These are phyloP conservation scores for Geococcyx californianus DNA, from an alignment of 2,113 vertebrate species.

Conservation along the genomic window DNA sequence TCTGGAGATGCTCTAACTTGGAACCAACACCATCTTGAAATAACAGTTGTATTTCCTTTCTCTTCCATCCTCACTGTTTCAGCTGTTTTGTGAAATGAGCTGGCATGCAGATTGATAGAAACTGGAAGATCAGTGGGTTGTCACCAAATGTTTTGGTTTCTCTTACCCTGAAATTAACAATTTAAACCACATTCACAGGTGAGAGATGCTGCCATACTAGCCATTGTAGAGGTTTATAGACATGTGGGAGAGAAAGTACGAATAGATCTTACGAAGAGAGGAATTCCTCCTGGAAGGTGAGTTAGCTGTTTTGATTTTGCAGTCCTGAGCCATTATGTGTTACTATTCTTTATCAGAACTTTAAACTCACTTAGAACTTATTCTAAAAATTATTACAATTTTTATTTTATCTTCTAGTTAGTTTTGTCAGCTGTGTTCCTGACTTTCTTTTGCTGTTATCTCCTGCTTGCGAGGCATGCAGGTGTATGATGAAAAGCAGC, in stretches of 20 bases:
- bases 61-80: neutral
- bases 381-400: neutral
- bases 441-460: neutral
- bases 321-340: neutral
- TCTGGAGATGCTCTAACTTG: neutral
- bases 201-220: constrained; percentile 85
- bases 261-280: constrained; percentile 86
- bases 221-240: constrained; percentile 91
- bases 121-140: neutral
- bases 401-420: neutral
- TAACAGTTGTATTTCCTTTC: neutral
- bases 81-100: neutral
- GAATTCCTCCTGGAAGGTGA: constrained; percentile 88
- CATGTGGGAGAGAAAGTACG: constrained; percentile 90
- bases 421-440: neutral
- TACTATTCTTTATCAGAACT: neutral
- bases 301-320: constrained; percentile 16
- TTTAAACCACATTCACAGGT: constrained; percentile 77
- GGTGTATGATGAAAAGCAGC: neutral
- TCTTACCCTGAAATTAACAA: neutral
- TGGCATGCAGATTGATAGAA: neutral
- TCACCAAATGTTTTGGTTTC: neutral
- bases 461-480: neutral
- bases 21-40: neutral
- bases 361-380: neutral